Evolutionary conservation across 2,797 vertebrate species (phyloP).

Genomic region (Falco rusticolus): DNA sequence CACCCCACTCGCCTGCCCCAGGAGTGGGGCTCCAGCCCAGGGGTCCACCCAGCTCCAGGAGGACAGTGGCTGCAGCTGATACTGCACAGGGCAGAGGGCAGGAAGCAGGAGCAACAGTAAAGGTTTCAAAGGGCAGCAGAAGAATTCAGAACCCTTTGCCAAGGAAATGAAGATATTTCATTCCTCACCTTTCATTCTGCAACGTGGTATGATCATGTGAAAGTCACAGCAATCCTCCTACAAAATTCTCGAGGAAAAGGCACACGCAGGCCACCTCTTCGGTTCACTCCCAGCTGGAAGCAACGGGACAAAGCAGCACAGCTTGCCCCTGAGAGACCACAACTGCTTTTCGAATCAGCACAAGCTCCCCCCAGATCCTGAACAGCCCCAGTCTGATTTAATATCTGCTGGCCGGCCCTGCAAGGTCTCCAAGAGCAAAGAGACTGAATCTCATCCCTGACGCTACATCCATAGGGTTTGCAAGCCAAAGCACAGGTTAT

Average conservation of each 20-base stretch:
- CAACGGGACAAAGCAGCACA: background rate
- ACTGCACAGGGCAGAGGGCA: background rate
- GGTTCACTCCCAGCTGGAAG: background rate
- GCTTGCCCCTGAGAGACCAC: background rate
- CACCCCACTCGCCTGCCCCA: background rate
- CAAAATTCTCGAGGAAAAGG: background rate
- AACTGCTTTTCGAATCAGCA: background rate
- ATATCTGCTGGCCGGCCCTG: background rate
- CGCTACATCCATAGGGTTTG: background rate
- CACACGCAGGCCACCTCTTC: background rate
- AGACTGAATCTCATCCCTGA: background rate
- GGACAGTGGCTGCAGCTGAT: background rate
- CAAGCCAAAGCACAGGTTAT: background rate
- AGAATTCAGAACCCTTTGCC: background rate
- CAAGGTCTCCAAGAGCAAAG: background rate
- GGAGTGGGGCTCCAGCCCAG: background rate
- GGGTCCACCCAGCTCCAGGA: background rate
- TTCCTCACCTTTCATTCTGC: background rate
- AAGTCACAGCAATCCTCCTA: background rate
- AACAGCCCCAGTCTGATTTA: background rate
- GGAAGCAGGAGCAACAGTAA: background rate
- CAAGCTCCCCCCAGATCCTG: background rate
- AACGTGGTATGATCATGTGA: accelerated
- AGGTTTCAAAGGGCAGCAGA: background rate
- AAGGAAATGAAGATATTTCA: background rate